Percentiles rank a stretch among this genome's conserved stretches.
These are phyloP conservation scores for Gymnopithys bicolor DNA, from an alignment of 2,797 vertebrate species.

Conservation along the genomic window DNA sequence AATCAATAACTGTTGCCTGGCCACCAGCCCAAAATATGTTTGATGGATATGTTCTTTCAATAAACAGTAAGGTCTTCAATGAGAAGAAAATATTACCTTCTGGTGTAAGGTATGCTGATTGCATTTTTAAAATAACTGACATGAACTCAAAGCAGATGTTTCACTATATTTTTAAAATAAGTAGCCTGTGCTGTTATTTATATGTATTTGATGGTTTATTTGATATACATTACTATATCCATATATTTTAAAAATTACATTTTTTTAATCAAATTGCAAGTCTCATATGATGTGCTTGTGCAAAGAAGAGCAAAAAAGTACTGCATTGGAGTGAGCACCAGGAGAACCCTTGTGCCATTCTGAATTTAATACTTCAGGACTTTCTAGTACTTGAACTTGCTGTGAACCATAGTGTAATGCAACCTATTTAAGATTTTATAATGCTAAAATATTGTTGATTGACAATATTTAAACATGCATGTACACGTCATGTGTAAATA, in stretches of 20 bases:
- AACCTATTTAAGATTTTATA: background rate
- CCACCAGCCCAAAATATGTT: slow-evolving; percentile 59
- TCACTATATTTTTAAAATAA: background rate
- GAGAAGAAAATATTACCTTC: slow-evolving; percentile 72
- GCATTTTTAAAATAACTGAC: background rate
- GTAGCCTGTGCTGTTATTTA: background rate
- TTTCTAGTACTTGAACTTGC: background rate
- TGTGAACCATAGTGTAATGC: background rate
- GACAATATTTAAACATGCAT: background rate
- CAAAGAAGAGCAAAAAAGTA: background rate
- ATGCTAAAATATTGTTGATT: background rate
- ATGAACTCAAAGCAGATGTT: background rate
- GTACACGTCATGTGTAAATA: background rate
- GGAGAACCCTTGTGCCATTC: background rate
- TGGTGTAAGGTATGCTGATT: slow-evolving; percentile 74
- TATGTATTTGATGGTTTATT: background rate
- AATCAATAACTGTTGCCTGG: slow-evolving; percentile 81
- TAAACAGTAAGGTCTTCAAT: slow-evolving; percentile 76
- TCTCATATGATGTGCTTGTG: background rate
- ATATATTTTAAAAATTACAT: background rate
- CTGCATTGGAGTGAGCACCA: background rate
- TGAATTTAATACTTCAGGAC: background rate
- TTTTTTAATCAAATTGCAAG: background rate
- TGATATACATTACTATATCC: background rate
- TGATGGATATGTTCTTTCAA: slow-evolving; percentile 80